Evolutionary conservation across 2,113 vertebrate species (phyloP).

Genomic region (Arenaria interpres): DNA sequence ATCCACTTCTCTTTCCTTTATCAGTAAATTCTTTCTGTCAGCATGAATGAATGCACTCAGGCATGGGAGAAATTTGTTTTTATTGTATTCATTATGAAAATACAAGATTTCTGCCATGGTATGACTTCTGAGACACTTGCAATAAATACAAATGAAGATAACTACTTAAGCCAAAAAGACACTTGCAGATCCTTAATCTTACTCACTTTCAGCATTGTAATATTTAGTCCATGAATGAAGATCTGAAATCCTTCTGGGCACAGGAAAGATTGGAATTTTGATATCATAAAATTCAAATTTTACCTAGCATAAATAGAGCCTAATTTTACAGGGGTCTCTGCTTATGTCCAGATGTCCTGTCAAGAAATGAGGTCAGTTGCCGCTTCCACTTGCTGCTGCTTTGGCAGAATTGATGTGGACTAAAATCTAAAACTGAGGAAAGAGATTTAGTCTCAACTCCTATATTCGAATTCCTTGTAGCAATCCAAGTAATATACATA

Average conservation of each 20-base stretch:
- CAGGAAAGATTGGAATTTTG: not conserved
- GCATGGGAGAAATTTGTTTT: not conserved
- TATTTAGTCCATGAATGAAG: not conserved
- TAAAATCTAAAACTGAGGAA: not conserved
- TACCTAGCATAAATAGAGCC: not conserved
- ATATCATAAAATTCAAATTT: not conserved
- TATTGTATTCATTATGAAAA: slow-evolving; percentile 20
- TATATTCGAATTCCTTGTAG: slow-evolving; percentile 9
- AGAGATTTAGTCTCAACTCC: not conserved
- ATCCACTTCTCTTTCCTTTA: not conserved
- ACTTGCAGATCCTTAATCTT: not conserved
- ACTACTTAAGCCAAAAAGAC: not conserved
- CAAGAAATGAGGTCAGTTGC: not conserved
- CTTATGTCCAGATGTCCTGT: not conserved
- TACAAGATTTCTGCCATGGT: not conserved
- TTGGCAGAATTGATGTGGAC: not conserved
- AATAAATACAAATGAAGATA: not conserved
- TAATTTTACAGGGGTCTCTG: not conserved
- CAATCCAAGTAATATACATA: slow-evolving; percentile 32
- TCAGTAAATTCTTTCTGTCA: slow-evolving; percentile 29
- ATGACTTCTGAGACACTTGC: not conserved
- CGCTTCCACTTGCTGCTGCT: not conserved
- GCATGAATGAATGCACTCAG: not conserved
- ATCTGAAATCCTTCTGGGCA: not conserved
- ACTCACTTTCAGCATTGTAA: not conserved